Conservation (phyloP, 1,140 invertebrate genomes). For the Notospermus geniculatus region DNA sequence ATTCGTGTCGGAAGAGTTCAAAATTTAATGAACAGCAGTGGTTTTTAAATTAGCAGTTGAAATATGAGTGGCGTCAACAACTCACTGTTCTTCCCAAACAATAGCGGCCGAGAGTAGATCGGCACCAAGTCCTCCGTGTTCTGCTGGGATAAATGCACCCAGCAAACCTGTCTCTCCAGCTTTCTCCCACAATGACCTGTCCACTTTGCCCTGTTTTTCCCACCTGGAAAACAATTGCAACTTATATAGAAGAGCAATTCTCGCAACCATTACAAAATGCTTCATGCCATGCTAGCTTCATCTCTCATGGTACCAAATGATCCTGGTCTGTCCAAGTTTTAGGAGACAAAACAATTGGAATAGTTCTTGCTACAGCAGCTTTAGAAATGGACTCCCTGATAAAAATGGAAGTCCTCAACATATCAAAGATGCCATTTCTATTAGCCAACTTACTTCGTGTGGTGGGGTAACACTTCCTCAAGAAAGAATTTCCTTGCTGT, state of each 20-base stretch:
- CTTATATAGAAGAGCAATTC: too few species aligned
- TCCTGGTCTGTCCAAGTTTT: not conserved
- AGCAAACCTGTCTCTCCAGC: slow-evolving; percentile 57
- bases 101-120: slow-evolving; percentile 55
- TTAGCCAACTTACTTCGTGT: slow-evolving; percentile 44
- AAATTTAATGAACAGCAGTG: too few species aligned
- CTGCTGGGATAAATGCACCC: slow-evolving; percentile 54
- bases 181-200: slow-evolving; percentile 47
- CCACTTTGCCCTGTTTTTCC: slow-evolving; percentile 12
- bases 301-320: not conserved
- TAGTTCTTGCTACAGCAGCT: not conserved
- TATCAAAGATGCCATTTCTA: not conserved
- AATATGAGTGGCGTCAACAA: slow-evolving; percentile 11
- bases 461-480: slow-evolving; percentile 56
- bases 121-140: slow-evolving; percentile 57
- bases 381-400: not conserved
- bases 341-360: not conserved
- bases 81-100: slow-evolving; percentile 58
- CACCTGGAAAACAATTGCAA: too few species aligned
- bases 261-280: not conserved
- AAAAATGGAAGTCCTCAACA: not conserved
- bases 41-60: slow-evolving; percentile 7
- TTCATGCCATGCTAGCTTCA: not conserved
- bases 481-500: slow-evolving; percentile 55
- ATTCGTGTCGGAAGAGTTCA: too few species aligned